Evolutionary conservation across 1,140 invertebrate species (phyloP).

Genomic region (Diachasmimorpha longicaudata): DNA sequence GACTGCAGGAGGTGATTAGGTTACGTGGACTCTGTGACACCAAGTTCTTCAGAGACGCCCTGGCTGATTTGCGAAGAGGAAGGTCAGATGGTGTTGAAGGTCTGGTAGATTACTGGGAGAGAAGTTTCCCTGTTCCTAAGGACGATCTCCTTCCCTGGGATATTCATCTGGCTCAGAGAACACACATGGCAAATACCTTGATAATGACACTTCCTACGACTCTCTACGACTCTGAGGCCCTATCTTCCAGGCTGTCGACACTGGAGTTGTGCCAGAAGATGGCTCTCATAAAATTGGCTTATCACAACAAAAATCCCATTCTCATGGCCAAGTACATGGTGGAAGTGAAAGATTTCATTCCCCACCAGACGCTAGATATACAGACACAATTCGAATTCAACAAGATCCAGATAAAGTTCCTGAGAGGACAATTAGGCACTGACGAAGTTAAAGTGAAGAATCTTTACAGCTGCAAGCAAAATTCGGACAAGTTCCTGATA

Average conservation of each 20-base stretch:
- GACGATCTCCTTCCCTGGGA: slow-evolving; percentile 50
- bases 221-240: too few relatives aligned
- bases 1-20: slow-evolving; percentile 51
- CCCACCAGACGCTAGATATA: not conserved
- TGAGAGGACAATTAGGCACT: slow-evolving; percentile 35
- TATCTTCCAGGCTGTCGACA: not conserved
- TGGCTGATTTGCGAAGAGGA: slow-evolving; percentile 25
- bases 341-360: not conserved
- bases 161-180: slow-evolving; percentile 38
- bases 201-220: not conserved
- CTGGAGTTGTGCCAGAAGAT: slow-evolving; percentile 30
- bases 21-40: slow-evolving; percentile 57
- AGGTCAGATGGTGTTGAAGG: not conserved
- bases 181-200: not conserved
- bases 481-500: slow-evolving; percentile 24
- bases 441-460: slow-evolving; percentile 25
- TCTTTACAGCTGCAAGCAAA: slow-evolving; percentile 32
- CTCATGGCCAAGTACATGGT: slow-evolving; percentile 52
- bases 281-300: slow-evolving; percentile 52
- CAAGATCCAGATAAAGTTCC: slow-evolving; percentile 32
- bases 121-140: slow-evolving; percentile 34
- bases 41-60: not conserved
- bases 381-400: slow-evolving; percentile 24
- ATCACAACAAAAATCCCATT: slow-evolving; percentile 52
- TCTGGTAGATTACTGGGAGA: slow-evolving; percentile 45